phyloP scores from a whole-genome alignment of 2,113 vertebrate genomes.

The Leptocoma aspasia region DNA sequence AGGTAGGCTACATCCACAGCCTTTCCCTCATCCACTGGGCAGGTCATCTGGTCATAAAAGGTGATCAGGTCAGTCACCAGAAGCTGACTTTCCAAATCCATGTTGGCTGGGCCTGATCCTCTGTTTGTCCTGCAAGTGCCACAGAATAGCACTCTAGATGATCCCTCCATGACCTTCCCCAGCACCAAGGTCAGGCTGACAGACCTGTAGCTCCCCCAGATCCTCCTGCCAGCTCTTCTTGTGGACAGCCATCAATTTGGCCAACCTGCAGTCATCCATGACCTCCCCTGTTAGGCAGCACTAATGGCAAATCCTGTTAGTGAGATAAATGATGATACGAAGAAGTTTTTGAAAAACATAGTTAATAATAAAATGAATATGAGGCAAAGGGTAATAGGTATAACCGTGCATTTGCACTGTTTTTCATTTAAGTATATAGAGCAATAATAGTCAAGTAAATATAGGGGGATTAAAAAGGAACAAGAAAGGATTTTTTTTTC shows the following conservation, averaged over 20 bases:
- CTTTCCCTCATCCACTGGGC: not conserved
- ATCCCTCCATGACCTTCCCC: not conserved
- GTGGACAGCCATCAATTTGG: rapidly evolving
- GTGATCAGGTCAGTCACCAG: rapidly evolving
- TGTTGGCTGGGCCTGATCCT: not conserved
- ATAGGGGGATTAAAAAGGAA: not conserved
- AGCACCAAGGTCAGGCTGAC: not conserved
- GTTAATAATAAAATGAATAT: not conserved
- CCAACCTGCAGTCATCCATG: not conserved
- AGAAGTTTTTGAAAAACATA: not conserved
- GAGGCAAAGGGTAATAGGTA: not conserved
- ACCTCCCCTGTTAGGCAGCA: not conserved
- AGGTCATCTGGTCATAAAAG: not conserved
- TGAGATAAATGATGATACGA: not conserved
- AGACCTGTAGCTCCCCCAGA: not conserved
- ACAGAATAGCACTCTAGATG: not conserved
- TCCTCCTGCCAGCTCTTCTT: not conserved
- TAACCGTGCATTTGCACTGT: not conserved
- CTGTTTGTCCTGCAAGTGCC: not conserved
- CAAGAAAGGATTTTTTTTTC: not conserved
- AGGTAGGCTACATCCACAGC: not conserved
- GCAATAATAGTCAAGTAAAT: not conserved
- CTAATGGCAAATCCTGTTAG: not conserved
- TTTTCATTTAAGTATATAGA: not conserved
- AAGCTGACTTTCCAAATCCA: not conserved